phyloP scores from a whole-genome alignment of 2,113 vertebrate species.

The Ammospiza nelsoni region DNA sequence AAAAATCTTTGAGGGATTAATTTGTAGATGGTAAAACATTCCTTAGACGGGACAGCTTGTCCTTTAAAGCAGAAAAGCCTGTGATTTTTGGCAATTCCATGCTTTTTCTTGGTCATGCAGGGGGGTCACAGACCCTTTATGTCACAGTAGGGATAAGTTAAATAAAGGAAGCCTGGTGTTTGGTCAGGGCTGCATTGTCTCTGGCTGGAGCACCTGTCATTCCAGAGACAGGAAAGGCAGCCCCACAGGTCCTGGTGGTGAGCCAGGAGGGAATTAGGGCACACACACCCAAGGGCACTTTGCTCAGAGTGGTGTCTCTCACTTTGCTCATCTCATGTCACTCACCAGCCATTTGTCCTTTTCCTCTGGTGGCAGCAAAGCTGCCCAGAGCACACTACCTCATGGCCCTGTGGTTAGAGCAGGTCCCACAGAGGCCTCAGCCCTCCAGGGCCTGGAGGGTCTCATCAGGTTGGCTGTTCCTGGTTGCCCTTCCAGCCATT shows the following conservation, averaged over 20 bases:
- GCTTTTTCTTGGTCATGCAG: rapidly evolving
- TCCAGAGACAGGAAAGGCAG: neutral
- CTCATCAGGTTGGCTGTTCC: neutral
- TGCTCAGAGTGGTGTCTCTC: neutral
- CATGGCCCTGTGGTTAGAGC: neutral
- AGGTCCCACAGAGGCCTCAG: neutral
- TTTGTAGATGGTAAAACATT: neutral
- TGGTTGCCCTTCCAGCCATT: neutral
- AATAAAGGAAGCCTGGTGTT: neutral
- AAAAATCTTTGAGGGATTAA: neutral
- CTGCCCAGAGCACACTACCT: neutral
- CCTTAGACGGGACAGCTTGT: neutral
- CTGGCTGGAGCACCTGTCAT: neutral
- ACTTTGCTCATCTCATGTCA: neutral
- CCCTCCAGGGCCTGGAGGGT: neutral
- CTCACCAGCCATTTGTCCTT: neutral
- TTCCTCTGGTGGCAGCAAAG: neutral
- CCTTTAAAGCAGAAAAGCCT: neutral
- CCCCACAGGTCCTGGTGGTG: neutral
- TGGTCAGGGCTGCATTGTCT: neutral
- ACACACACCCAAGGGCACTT: rapidly evolving
- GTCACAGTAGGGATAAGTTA: neutral
- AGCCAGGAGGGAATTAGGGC: neutral
- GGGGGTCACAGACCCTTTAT: neutral
- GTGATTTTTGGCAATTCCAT: neutral